Base-by-base conservation (phyloP, 1,140 invertebrate species). In the Colletes gigas region DNA sequence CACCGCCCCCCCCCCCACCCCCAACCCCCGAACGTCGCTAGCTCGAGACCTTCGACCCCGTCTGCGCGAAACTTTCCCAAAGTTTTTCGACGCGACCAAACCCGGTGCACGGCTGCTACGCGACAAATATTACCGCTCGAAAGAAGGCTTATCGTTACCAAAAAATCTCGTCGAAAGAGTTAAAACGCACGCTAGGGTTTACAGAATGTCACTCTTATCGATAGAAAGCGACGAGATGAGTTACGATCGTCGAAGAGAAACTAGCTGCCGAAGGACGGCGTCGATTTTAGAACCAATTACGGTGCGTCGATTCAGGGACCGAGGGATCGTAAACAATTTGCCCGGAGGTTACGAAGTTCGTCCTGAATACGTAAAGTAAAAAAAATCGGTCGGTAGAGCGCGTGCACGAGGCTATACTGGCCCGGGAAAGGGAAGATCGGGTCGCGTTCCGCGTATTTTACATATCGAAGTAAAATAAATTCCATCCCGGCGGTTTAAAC, bases 381-480 rank as follows among this genome's bases (percentile, higher is more conserved):
- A 78, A 72, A 71, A 78, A 30, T 30, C 63, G 21, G 19, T 47
- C 21, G 44, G 9, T 7, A 8, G 50, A 1, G 30, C 19, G 2
- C 19, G 30, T 4, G 14, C 10, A 5, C 70, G 17, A 47, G 12
- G 15, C 57, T 57, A n/a, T 9, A 44, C 21, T n/a, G 15, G 47
- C 44, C 60, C 30, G 30, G 50, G 77, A 50, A 73, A 72, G 65
- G 59, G 47, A 78, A 63, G 47, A 65, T 78, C 30, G 30, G 1
- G 68, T 47, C 77, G 47, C 50, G 41, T 50, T 60, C 21, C 15
- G 8, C 39, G 47, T 14, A 15, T 69, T 79, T 79, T 73, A 66
- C 70, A 19, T 79, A 73, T 79, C 72, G 72, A 73, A 73, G 69
- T 65, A 73, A 79, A 79, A 79, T 79, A 79, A 79, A 79, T 79